Conservation (phyloP, 2,113 vertebrate genomes). For the Amphilophus citrinellus region DNA sequence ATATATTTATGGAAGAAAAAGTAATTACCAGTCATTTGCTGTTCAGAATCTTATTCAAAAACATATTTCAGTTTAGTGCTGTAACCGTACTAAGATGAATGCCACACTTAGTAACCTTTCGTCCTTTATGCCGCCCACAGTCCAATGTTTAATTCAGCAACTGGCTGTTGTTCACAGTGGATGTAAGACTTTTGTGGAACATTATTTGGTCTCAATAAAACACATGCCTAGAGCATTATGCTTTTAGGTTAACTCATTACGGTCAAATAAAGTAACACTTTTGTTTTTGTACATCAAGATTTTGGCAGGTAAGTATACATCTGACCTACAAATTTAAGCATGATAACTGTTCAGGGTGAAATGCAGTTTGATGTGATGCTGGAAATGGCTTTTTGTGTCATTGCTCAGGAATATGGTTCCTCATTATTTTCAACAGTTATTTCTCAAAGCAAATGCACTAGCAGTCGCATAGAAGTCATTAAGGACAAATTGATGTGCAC, state of each 20-base stretch:
- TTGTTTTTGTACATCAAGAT: neutral
- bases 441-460: conserved; percentile 33
- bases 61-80: neutral
- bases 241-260: neutral
- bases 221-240: neutral
- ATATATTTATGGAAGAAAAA: neutral
- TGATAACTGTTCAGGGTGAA: neutral
- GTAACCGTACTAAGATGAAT: neutral
- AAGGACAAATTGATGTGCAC: conserved; percentile 28
- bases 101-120: conserved; percentile 27
- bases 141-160: conserved; percentile 38
- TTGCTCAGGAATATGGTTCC: conserved; percentile 18
- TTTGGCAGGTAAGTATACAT: neutral
- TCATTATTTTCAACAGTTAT: conserved; percentile 34
- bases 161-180: conserved; percentile 17
- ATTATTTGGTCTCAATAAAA: neutral
- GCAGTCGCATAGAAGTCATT: conserved; percentile 22
- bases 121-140: conserved; percentile 11
- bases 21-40: conserved; percentile 7
- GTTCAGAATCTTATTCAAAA: neutral
- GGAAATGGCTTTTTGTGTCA: conserved; percentile 11
- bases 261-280: neutral
- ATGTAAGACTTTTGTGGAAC: neutral
- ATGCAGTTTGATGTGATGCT: conserved; percentile 14
- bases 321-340: neutral